A percentile compares a stretch with the other conserved stretches of the same genome.
Evolutionary conservation across 2,888 invertebrate genomes (phyloP).

Genomic region (Liposcelis brunnea): DNA sequence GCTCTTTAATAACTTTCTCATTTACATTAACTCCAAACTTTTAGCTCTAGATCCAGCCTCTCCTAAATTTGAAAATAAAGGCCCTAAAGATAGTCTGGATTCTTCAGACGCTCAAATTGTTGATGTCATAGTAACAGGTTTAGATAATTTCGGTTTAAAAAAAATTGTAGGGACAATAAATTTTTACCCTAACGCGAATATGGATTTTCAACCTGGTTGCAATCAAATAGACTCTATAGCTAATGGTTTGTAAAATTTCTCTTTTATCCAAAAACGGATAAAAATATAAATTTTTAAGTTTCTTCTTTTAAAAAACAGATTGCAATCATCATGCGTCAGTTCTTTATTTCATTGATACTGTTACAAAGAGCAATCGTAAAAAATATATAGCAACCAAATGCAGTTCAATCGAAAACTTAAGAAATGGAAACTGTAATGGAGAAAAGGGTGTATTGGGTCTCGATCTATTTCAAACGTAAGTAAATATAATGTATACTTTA

Average conservation of each 20-base stretch:
- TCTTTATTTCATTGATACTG: background rate
- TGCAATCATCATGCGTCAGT: background rate
- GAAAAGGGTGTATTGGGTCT: no score
- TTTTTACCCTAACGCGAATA: slow-evolving; percentile 1
- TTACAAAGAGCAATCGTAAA: background rate
- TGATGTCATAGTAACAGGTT: background rate
- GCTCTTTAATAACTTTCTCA: no score
- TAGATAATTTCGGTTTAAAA: background rate
- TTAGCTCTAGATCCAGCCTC: background rate
- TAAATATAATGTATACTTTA: no score
- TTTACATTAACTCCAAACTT: no score
- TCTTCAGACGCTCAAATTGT: background rate
- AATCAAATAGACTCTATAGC: background rate
- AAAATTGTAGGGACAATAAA: background rate
- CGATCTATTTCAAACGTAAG: no score
- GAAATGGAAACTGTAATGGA: no score
- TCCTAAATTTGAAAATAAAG: background rate
- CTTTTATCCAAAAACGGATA: no score
- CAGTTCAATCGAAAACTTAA: no score
- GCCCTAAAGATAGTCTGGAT: background rate
- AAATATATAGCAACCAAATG: slow-evolving; percentile 1
- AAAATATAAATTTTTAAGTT: background rate
- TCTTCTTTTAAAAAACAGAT: background rate
- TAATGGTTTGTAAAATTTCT: no score
- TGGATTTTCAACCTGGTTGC: slow-evolving; percentile 1